A percentile compares a stretch with the other conserved stretches of the same genome.
phyloP scores from a whole-genome alignment of 2,888 invertebrate genomes.

The Drosophila macrospina region DNA sequence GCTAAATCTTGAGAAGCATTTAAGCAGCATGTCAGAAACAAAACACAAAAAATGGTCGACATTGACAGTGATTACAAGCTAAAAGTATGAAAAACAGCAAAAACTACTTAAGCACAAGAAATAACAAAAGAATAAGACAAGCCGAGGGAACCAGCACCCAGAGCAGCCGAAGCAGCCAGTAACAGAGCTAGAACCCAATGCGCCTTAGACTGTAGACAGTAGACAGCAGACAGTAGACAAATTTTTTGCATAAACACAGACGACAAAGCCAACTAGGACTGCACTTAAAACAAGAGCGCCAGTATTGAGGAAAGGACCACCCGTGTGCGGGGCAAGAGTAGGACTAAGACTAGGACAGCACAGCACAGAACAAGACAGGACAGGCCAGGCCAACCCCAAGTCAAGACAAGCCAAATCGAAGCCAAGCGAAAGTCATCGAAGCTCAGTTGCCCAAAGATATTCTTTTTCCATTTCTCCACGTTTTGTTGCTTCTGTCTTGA shows the following conservation, averaged over 20 bases:
- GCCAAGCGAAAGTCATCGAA: slow-evolving; percentile 64
- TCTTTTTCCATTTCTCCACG: slow-evolving; percentile 28
- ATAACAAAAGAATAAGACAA: slow-evolving; percentile 69
- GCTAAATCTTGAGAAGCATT: slow-evolving; percentile 81
- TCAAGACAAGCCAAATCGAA: slow-evolving; percentile 45
- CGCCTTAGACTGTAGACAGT: slow-evolving; percentile 17
- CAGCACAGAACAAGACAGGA: slow-evolving; percentile 21
- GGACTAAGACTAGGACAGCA: slow-evolving; percentile 12
- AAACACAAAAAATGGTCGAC: slow-evolving; percentile 69
- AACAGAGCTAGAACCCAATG: slow-evolving; percentile 19
- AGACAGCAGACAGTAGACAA: slow-evolving; percentile 72
- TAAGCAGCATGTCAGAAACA: slow-evolving; percentile 81
- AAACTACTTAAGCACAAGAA: slow-evolving; percentile 81
- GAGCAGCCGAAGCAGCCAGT: slow-evolving; percentile 7
- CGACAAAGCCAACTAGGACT: slow-evolving; percentile 79
- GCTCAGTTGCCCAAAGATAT: slow-evolving; percentile 61
- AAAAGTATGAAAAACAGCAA: slow-evolving; percentile 81
- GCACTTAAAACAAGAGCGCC: slow-evolving; percentile 78
- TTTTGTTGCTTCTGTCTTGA: slow-evolving; percentile 28
- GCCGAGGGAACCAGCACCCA: slow-evolving; percentile 2
- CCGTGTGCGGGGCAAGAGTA: slow-evolving; percentile 15
- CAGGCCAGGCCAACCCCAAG: slow-evolving; percentile 15
- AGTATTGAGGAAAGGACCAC: slow-evolving; percentile 16
- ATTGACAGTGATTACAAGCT: slow-evolving; percentile 82
- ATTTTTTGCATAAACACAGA: slow-evolving; percentile 82